Evolutionary conservation across 2,797 vertebrate genomes (phyloP).

Genomic region (Serranus cabrilla): DNA sequence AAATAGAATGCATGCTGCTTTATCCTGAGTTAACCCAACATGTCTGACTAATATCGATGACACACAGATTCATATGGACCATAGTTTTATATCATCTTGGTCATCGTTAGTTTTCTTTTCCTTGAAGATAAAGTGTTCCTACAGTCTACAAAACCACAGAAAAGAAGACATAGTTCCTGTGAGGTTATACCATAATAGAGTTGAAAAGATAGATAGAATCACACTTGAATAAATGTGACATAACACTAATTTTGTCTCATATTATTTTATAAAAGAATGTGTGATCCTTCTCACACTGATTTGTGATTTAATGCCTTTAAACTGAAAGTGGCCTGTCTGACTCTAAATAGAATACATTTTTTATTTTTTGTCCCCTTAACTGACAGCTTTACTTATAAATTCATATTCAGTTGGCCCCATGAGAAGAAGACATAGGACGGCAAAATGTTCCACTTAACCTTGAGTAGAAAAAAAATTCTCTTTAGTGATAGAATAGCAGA

Average conservation of each 20-base stretch:
- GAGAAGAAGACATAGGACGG: not conserved
- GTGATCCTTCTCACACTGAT: not conserved
- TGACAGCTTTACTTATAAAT: not conserved
- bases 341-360: not conserved
- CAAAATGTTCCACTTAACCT: conserved; percentile 22
- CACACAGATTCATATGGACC: not conserved
- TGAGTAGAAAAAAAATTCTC: conserved; percentile 10
- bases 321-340: not conserved
- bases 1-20: not conserved
- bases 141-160: not conserved
- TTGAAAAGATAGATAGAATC: not conserved
- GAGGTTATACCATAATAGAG: not conserved
- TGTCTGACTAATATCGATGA: not conserved
- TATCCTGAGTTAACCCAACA: not conserved
- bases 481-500: not conserved
- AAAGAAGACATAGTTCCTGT: not conserved
- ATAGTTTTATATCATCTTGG: not conserved
- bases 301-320: conserved; percentile 1
- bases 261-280: not conserved
- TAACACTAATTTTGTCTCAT: not conserved
- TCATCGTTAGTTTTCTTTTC: not conserved
- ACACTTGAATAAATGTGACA: not conserved
- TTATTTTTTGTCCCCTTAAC: not conserved
- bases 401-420: conserved; percentile 2
- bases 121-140: not conserved